Percentiles rank a stretch among this genome's conserved stretches.
Evolutionary conservation across 1,140 invertebrate species (phyloP).

Genomic region (Solen grandis): DNA sequence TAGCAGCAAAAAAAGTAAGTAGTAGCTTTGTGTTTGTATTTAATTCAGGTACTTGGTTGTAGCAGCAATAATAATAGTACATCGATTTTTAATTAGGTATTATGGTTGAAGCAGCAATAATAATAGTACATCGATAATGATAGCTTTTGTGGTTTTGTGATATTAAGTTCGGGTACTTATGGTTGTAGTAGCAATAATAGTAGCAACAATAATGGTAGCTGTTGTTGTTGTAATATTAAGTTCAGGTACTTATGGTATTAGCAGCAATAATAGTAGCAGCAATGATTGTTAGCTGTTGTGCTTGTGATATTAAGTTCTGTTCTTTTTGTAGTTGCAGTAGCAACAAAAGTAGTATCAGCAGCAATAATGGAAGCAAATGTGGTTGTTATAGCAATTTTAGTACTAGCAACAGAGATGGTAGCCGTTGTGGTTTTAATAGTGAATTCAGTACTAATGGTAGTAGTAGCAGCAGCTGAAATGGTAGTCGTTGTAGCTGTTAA

Average conservation of each 20-base stretch:
- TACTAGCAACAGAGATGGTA: slow-evolving; percentile 30
- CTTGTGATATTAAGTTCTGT: slow-evolving; percentile 12
- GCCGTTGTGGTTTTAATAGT: slow-evolving; percentile 32
- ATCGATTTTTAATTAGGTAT: too few relatives aligned
- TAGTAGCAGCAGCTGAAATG: neutral
- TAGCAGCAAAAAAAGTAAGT: too few relatives aligned
- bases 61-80: too few relatives aligned
- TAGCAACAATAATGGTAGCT: slow-evolving; percentile 31
- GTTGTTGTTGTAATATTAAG: slow-evolving; percentile 9
- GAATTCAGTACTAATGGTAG: slow-evolving; percentile 5
- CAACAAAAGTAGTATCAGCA: slow-evolving; percentile 34
- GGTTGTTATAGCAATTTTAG: slow-evolving; percentile 26
- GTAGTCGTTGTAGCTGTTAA: neutral
- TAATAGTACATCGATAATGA: slow-evolving; percentile 10
- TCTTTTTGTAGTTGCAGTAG: slow-evolving; percentile 30
- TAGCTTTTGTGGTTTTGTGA: slow-evolving; percentile 1
- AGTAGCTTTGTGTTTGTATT: too few relatives aligned
- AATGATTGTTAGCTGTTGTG: slow-evolving; percentile 6
- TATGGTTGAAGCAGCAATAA: too few relatives aligned
- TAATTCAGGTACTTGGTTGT: too few relatives aligned
- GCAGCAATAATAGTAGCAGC: slow-evolving; percentile 8
- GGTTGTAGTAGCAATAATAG: slow-evolving; percentile 22
- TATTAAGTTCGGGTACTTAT: slow-evolving; percentile 7
- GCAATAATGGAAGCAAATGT: slow-evolving; percentile 23
- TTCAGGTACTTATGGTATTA: too few relatives aligned